These are phyloP conservation scores for Spodoptera littoralis DNA, from an alignment of 2,888 invertebrate genomes.

Conservation along the genomic window DNA sequence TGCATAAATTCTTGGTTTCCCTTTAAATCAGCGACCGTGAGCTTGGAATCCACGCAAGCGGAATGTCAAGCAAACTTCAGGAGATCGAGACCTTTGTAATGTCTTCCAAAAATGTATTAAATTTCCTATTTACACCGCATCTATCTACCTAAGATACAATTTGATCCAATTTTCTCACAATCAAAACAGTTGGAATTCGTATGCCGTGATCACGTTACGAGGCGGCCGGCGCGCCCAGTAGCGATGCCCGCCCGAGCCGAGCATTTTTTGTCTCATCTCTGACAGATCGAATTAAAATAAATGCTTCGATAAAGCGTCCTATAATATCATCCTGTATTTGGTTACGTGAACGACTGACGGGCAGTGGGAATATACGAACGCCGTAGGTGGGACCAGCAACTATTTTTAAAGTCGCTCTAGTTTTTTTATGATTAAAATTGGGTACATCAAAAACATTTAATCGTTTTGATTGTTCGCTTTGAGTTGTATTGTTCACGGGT, in stretches of 20 bases:
- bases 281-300: conserved; percentile 89
- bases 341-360: conserved; percentile 84
- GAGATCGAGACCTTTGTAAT: too few relatives aligned
- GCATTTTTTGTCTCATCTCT: conserved; percentile 83
- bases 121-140: too few relatives aligned
- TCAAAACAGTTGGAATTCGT: conserved; percentile 55
- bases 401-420: conserved; percentile 58
- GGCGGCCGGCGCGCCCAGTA: conserved; percentile 75
- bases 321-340: conserved; percentile 86
- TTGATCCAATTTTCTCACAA: conserved; percentile 54
- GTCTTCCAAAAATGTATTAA: too few relatives aligned
- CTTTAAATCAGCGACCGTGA: too few relatives aligned
- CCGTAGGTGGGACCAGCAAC: conserved; percentile 80
- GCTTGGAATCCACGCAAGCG: too few relatives aligned
- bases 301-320: conserved; percentile 86
- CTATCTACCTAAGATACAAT: conserved; percentile 11
- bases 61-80: too few relatives aligned
- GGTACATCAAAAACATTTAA: conserved; percentile 57
- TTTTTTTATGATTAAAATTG: conserved; percentile 64
- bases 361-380: conserved; percentile 78
- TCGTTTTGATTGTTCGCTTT: conserved; percentile 55
- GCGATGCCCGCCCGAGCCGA: conserved; percentile 70
- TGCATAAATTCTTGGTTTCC: too few relatives aligned
- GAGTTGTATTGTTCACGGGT: conserved; percentile 37
- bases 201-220: conserved; percentile 70